Evolutionary conservation across 2,113 vertebrate species (phyloP).

Genomic region (Sceloporus undulatus): DNA sequence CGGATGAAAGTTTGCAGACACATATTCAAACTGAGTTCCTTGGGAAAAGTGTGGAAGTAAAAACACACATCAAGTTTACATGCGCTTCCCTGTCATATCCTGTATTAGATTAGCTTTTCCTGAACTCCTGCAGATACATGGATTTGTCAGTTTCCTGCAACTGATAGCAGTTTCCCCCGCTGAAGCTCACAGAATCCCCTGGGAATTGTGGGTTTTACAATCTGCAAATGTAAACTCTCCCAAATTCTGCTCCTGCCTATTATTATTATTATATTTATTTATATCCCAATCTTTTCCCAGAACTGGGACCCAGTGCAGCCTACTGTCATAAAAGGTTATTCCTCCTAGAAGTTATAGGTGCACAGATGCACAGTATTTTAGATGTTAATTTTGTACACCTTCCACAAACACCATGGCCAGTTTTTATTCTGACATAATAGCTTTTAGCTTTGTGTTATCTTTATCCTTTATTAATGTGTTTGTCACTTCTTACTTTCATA

Average conservation of each 20-base stretch:
- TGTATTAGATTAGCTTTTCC: neutral
- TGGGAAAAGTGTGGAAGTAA: no score
- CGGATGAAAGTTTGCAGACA: neutral
- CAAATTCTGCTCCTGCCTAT: no score
- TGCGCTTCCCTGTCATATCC: neutral
- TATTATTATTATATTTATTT: no score
- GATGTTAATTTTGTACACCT: neutral
- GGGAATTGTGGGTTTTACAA: neutral
- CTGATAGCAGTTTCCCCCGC: neutral
- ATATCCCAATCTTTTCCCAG: no score
- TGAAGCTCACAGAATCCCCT: neutral
- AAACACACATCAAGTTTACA: no score
- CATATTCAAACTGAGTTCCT: neutral
- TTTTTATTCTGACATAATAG: neutral
- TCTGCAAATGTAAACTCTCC: no score
- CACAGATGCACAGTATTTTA: neutral
- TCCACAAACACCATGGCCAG: neutral
- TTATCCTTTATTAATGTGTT: neutral
- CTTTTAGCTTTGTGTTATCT: neutral
- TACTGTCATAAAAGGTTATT: no score
- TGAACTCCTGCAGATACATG: neutral
- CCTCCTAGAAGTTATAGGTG: no score
- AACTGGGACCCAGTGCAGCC: no score
- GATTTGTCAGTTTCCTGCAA: neutral
- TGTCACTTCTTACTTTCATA: neutral